Base-by-base conservation (phyloP, 1,140 invertebrate species). In the Plodia interpunctella region DNA sequence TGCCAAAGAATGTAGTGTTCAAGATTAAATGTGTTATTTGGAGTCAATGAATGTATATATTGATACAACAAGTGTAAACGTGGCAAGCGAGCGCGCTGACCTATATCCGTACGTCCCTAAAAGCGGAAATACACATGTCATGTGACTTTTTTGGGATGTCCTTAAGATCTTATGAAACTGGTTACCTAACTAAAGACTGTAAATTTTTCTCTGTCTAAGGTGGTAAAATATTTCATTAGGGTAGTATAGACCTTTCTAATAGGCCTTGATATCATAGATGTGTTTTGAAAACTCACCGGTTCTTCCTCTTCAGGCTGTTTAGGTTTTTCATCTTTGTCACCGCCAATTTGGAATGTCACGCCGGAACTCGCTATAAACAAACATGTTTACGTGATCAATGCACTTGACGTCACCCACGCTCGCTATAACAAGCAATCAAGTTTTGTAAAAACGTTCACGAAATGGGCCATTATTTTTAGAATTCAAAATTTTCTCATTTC, bases 271-370 rank as follows among this genome's bases (percentile, higher is more conserved):
- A 49, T 18, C 49, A 49, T 49, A 49, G n/a, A n/a, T n/a, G n/a
- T n/a, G n/a, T n/a, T n/a, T n/a, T n/a, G n/a, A 20, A 62, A 63
- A 80, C 85, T 85, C 63, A 90, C 90, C 28, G 90, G 84, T 30
- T 90, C 80, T 44, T 89, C 87, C 15, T 89, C 87, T 54, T 91
- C 90, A 49, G 80, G 80, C 60, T 89, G 91, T 74, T 80, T 90
- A 32, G 86, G 88, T 79, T 90, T 91, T 65, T 88, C 90, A 72
- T 91, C 90, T 68, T 87, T 89, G 60, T 92, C 91, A 62, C 90
- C 91, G 62, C 93, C 94, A 63, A 95, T 92, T 78, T 93, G 92
- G 80, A 94, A 94, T 70, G 92, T 93, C 19, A 93, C 92, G 60
- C 91, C 92, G 78, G 80, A 87, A 70, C 83, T 87, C 54, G 83